These are phyloP conservation scores for Amphiprion clarkii DNA, from an alignment of 2,797 vertebrate species.

Conservation along the genomic window DNA sequence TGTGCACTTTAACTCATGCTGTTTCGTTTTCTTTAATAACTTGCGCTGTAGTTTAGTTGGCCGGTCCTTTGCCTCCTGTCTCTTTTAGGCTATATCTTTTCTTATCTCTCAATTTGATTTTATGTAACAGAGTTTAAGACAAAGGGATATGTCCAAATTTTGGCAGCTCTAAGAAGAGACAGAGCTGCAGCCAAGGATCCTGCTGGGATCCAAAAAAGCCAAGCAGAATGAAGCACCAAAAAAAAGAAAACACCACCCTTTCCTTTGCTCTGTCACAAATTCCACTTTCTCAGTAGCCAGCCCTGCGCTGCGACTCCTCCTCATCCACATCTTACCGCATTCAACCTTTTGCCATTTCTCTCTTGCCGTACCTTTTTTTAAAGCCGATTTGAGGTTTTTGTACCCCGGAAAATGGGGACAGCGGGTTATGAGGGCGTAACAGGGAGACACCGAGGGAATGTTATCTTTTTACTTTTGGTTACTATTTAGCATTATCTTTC, in stretches of 20 bases:
- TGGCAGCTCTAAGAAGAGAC: constrained; percentile 88
- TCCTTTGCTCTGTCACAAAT: constrained; percentile 90
- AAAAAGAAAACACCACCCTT: constrained; percentile 86
- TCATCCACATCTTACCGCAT: constrained; percentile 86
- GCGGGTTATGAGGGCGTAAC: constrained; percentile 77
- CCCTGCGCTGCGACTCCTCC: constrained; percentile 86
- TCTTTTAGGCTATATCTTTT: constrained; percentile 67
- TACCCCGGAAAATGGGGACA: constrained; percentile 81
- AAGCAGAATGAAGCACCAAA: constrained; percentile 86
- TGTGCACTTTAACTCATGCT: constrained; percentile 69
- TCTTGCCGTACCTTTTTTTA: constrained; percentile 83
- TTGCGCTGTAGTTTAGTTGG: constrained; percentile 68
- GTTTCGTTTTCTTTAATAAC: constrained; percentile 68
- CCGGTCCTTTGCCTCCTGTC: constrained; percentile 60
- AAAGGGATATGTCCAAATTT: constrained; percentile 89
- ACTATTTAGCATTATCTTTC: constrained; percentile 67
- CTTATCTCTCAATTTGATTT: constrained; percentile 79
- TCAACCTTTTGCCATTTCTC: constrained; percentile 88
- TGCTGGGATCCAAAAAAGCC: constrained; percentile 90
- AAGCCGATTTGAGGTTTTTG: constrained; percentile 83
- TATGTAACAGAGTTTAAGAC: constrained; percentile 83
- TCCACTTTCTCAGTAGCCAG: constrained; percentile 88
- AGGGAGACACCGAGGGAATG: constrained; percentile 72
- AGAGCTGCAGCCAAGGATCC: constrained; percentile 92
- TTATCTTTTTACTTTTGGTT: constrained; percentile 69